Base-by-base conservation (phyloP, 1,140 invertebrate genomes). In the Lepidurus arcticus region DNA sequence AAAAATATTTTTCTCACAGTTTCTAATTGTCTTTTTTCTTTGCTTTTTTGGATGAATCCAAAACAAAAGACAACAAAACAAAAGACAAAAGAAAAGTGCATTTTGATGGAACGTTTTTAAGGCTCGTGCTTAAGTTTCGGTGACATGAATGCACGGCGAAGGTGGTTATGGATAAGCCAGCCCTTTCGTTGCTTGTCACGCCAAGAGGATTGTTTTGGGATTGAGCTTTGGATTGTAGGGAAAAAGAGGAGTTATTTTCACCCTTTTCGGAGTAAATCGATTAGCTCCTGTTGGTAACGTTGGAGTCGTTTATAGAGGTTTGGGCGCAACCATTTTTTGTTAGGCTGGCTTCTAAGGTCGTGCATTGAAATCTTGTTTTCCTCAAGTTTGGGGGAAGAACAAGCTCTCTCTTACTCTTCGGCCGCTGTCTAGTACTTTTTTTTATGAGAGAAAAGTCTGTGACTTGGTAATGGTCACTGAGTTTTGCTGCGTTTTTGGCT, bases 201-300 rank as follows among this genome's bases (percentile, higher is more conserved):
- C 34, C 53, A 65, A 65, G 21, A 65, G 53, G 16, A 65, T 65
- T 65, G 53, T 65, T 7, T 65, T 65, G 8, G 8, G 21, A n/a
- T 65, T 21, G 34, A 3, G 34, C 13, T 65, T 65, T n/a, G n/a
- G 53, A 65, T n/a, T 16, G 21, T 65, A 65, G 21, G 8, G 13
- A 65, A 1, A n/a, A 65, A 13, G 34, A 34, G 53, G 53, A 65
- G 21, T 21, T 65, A 65, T 65, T 65, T 34, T 65, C 53, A 13
- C 13, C 53, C 21, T 65, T 65, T 65, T 65, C n/a, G 13, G 16
- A 21, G 53, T 65, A 65, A 13, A n/a, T 65, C 21, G 53, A 11
- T 65, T 65, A 65, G 53, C 53, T 65, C 53, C 53, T 65, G 53
- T 65, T 65, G 21, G 4, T 9, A 65, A 65, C 53, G 53, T 65